Percentiles rank a stretch among this genome's conserved stretches.
These are phyloP conservation scores for Capromys pilorides DNA, from an alignment of 2,797 vertebrate genomes.

Conservation along the genomic window DNA sequence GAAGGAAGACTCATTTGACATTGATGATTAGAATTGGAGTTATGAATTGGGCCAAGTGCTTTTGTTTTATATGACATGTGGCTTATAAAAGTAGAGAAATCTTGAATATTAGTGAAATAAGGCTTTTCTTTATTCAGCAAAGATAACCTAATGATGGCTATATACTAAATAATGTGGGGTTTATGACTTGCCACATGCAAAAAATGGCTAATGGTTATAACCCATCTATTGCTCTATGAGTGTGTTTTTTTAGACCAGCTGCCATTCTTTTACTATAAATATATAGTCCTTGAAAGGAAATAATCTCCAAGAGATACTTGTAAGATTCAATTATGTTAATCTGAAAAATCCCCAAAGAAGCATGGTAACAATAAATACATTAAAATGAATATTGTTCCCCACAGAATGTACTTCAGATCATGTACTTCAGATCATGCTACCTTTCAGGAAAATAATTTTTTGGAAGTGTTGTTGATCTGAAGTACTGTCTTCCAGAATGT, in stretches of 20 bases:
- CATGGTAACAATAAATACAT: neutral
- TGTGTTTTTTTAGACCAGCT: neutral
- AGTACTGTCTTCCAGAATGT: slow-evolving; percentile 26
- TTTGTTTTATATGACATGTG: slow-evolving; percentile 48
- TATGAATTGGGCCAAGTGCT: neutral
- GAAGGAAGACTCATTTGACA: slow-evolving; percentile 35
- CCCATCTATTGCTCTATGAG: neutral
- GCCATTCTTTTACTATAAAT: slow-evolving; percentile 30
- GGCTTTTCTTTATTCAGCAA: neutral
- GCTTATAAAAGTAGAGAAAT: slow-evolving; percentile 22
- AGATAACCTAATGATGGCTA: slow-evolving; percentile 4
- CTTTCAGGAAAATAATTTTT: slow-evolving; percentile 36
- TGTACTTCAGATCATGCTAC: neutral
- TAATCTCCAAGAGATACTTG: slow-evolving; percentile 23
- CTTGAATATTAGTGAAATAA: slow-evolving; percentile 2
- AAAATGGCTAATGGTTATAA: neutral
- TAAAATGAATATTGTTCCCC: neutral
- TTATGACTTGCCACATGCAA: neutral
- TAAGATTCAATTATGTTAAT: slow-evolving; percentile 1
- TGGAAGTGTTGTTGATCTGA: neutral
- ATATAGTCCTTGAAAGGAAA: slow-evolving; percentile 42
- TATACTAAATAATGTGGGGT: neutral
- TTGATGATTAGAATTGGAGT: slow-evolving; percentile 28
- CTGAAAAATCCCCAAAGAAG: slow-evolving; percentile 4
- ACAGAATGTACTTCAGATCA: neutral